Evolutionary conservation across 2,797 vertebrate genomes (phyloP), one percentile per base, ranked within the genome.

Genomic region (Hyperoplus immaculatus): DNA sequence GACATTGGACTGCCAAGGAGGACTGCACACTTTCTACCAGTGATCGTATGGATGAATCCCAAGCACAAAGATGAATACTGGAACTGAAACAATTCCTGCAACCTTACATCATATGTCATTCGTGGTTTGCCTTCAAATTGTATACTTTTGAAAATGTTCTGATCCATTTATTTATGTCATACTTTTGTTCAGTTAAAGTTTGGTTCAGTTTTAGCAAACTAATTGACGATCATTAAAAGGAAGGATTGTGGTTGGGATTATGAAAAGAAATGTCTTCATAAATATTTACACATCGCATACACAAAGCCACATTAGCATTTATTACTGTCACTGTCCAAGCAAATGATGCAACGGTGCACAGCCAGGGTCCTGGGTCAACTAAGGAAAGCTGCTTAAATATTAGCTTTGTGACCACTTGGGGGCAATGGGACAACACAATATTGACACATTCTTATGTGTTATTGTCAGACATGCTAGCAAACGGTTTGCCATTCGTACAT

Each of bases 1-100:
- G 59, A 73, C 49, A 49, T 72, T 43, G 58, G 16, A 42, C 42
- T 5, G 64, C 53, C 70, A 80, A 43, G 45, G 57, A 36, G 64
- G 16, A 64, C 45, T 51, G 50, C 51, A 65, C 43, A 63, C 21
- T n/a, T 39, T 12, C 3, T 18, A 63, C 11, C 1, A 8, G 2
- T 66, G 29, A 9, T 53, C 55, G 51, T 43, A n/a, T 29, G 21
- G 49, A 36, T 18, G 39, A 38, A 50, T 41, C 5, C 53, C 58
- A 4, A 29, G 29, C 29, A 29, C 29, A 29, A 29, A 3, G 1
- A 60, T 36, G 53, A 36, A 50, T 18, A 53, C 18, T 57, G 45
- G 14, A 39, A 43, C 13, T 21, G 5, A 58, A 46, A 36, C 14
- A 18, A 8, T 18, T 61, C 59, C n/a, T 47, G 3, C 42, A 46